Evolutionary conservation across 2,888 invertebrate species (phyloP).

Genomic region (Schizotus pectinicornis): DNA sequence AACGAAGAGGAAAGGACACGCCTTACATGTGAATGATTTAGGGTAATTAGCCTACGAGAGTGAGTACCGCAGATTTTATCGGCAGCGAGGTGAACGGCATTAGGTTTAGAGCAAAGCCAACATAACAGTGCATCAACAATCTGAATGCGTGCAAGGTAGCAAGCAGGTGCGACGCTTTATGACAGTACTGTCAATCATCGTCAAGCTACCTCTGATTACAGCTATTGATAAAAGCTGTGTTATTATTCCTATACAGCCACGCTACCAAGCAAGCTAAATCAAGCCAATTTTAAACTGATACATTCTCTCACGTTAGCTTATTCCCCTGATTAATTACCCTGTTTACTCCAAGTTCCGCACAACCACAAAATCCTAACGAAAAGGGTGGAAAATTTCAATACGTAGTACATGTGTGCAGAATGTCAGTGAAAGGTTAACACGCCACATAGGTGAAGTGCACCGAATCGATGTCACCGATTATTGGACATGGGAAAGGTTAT

Average conservation of each 20-base stretch:
- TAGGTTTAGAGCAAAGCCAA: constrained; percentile 22
- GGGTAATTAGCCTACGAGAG: constrained; percentile 43
- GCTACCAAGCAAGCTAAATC: not conserved
- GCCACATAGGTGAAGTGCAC: constrained; percentile 45
- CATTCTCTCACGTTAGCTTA: not conserved
- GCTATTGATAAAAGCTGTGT: constrained; percentile 26
- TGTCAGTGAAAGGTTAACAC: constrained; percentile 48
- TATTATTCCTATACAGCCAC: constrained; percentile 17
- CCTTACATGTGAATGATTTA: constrained; percentile 44
- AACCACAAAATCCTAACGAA: constrained; percentile 6
- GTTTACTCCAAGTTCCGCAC: not conserved
- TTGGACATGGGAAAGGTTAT: constrained; percentile 46
- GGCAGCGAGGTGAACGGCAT: constrained; percentile 40
- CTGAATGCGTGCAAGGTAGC: constrained; percentile 29
- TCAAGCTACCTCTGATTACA: constrained; percentile 33
- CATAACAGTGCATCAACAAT: constrained; percentile 27
- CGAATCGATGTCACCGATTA: constrained; percentile 36
- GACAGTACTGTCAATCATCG: constrained; percentile 36
- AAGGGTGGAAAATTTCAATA: constrained; percentile 12
- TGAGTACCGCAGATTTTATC: constrained; percentile 44
- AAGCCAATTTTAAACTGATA: not conserved
- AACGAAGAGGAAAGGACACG: constrained; percentile 40
- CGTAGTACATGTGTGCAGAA: constrained; percentile 34
- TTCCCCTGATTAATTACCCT: constrained; percentile 17
- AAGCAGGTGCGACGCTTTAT: constrained; percentile 34